Conservation (phyloP, 2,113 vertebrate genomes). For the Cinclus mexicanus region DNA sequence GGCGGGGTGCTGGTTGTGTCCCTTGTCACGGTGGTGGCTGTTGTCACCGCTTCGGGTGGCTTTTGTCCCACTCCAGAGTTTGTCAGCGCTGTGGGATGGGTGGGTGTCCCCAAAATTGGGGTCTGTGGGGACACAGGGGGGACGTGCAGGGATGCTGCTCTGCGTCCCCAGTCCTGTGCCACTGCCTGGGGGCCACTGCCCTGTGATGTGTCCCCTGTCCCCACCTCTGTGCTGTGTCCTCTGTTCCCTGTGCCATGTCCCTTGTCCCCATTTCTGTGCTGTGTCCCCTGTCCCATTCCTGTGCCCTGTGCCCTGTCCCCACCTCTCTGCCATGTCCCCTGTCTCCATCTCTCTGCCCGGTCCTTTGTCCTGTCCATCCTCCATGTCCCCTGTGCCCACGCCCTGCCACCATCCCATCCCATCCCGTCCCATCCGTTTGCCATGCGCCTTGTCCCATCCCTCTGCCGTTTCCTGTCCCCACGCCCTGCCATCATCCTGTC, state of each 20-base stretch:
- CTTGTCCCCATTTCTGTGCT: no score
- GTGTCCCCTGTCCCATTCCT: neutral
- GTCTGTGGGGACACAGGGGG: no score
- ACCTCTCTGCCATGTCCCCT: neutral
- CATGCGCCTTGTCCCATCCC: neutral
- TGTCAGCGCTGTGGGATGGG: rapidly evolving
- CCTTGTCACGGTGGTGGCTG: neutral
- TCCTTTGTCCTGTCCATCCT: neutral
- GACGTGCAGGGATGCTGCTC: neutral
- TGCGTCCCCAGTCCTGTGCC: rapidly evolving
- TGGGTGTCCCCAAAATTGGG: neutral
- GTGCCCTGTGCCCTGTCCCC: neutral
- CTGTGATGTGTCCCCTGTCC: neutral
- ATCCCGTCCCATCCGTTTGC: neutral
- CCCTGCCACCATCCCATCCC: neutral
- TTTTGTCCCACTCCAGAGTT: neutral
- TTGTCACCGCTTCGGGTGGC: neutral
- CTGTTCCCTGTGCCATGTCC: neutral
- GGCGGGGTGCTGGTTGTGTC: no score
- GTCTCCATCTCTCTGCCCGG: neutral
- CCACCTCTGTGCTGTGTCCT: no score
- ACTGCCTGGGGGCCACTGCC: neutral
- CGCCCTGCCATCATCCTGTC: neutral
- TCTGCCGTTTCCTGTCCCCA: neutral
- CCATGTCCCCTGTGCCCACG: neutral